Conservation (phyloP, 2,888 invertebrate species). For the Parelbella ahira region DNA sequence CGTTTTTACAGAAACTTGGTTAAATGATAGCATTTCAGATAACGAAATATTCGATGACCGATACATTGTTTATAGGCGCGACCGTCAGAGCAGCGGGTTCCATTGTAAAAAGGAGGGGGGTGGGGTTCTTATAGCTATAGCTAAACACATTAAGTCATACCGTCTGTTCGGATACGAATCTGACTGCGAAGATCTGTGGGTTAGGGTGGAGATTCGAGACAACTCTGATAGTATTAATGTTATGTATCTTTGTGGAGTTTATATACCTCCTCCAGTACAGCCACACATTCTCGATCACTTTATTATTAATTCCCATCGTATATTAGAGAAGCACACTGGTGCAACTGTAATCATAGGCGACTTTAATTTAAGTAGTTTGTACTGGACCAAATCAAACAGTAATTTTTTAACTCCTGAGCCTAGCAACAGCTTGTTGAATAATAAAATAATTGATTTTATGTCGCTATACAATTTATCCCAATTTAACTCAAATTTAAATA, state of each 20-base stretch:
- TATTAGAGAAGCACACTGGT: conserved; percentile 3
- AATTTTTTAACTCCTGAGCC: not conserved
- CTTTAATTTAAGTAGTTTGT: conserved; percentile 16
- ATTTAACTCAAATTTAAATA: conserved; percentile 13
- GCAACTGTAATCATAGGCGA: conserved; percentile 12
- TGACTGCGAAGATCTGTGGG: conserved; percentile 19
- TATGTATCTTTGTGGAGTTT: conserved; percentile 16
- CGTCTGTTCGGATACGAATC: not conserved
- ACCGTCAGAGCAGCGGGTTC: no score
- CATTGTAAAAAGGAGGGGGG: no score
- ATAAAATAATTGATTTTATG: conserved; percentile 21
- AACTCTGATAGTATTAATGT: not conserved
- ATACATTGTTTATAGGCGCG: no score
- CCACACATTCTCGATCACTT: conserved; percentile 20
- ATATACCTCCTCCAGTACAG: conserved; percentile 22
- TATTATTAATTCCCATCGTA: conserved; percentile 8
- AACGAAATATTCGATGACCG: no score
- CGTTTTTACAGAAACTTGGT: not conserved
- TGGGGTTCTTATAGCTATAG: no score
- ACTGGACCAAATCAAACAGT: not conserved
- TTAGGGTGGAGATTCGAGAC: conserved; percentile 8
- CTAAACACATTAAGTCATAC: no score
- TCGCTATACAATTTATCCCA: conserved; percentile 9
- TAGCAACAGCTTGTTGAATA: conserved; percentile 16
- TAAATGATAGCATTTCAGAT: no score